Percentiles rank a stretch among this genome's conserved stretches.
Evolutionary conservation across 2,113 vertebrate genomes (phyloP).

Genomic region (Halcyon senegalensis): DNA sequence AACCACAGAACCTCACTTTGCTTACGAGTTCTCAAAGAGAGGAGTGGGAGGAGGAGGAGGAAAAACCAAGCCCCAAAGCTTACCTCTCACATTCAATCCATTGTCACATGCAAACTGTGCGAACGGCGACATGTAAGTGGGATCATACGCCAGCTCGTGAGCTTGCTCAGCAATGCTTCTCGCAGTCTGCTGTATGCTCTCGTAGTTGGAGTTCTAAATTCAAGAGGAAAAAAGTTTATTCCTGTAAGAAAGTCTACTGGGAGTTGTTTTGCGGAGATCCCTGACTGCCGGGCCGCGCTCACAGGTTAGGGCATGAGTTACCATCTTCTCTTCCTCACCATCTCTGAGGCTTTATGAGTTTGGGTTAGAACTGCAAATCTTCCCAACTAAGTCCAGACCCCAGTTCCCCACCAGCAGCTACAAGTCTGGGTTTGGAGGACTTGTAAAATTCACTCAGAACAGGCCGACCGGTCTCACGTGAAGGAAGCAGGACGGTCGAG

Average conservation of each 20-base stretch:
- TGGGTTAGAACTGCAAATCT: background rate
- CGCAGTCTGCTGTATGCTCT: conserved; percentile 95
- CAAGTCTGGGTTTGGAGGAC: background rate
- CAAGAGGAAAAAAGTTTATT: background rate
- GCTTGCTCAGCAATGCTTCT: conserved; percentile 97
- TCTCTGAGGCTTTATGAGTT: background rate
- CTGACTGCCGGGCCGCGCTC: background rate
- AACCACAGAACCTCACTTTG: background rate
- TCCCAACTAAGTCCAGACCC: background rate
- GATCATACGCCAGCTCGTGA: conserved; percentile 96
- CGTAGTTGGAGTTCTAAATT: conserved; percentile 91
- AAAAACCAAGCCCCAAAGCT: background rate
- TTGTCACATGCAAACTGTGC: conserved; percentile 99
- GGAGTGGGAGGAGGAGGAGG: background rate
- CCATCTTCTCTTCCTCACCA: too few species aligned
- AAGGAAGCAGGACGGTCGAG: background rate
- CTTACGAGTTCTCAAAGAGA: background rate
- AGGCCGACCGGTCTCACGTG: background rate
- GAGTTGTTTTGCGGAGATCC: background rate
- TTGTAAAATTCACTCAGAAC: background rate
- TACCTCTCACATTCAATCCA: conserved; percentile 96
- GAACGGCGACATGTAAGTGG: conserved; percentile 99
- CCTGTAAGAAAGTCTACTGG: rapidly evolving
- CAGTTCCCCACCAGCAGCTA: background rate
- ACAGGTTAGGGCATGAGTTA: background rate